Evolutionary conservation across 2,113 vertebrate genomes (phyloP), one percentile per base, ranked within the genome.

Genomic region (Andinoacara biseriatus): DNA sequence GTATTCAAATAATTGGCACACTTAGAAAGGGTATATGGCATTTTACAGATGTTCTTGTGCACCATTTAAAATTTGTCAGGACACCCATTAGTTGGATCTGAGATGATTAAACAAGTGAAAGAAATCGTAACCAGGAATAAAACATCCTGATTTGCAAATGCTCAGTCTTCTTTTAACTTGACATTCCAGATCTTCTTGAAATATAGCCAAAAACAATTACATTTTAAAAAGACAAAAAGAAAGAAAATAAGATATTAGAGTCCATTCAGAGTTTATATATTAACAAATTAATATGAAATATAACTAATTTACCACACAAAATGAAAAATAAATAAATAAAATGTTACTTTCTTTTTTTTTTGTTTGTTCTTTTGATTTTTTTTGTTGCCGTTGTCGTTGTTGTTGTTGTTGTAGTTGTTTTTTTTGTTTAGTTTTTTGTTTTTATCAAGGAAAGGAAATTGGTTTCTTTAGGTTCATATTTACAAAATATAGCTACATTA

Each of bases 41-140:
- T 90, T 92, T 92, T 91, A 88, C 89, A 93, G 89, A 90, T 92
- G 92, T 89, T 90, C 81, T 22, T 11, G 22, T 77, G 56, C 76
- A 80, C 59, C 56, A 59, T 83, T 86, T 67, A 65, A 88, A 89
- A 91, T 84, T 78, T 89, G 83, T 75, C 85, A 61, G 76, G 82
- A 83, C 81, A 85, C 26, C 76, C 65, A 87, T 86, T 89, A 85
- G 40, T 62, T 83, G 33, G 22, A 80, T 79, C 76, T 86, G 63
- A 85, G 58, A 90, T 87, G 83, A 85, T 72, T 86, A 20, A 38
- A 33, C 61, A 74, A 84, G 83, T 74, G 75, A 57, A 65, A 76
- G 26, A 74, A 81, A 61, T 24, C 58, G 33, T 49, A 81, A 22
- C 10, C 1, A 18, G 26, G 63, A 84, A 83, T 80, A 76, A 61